A percentile compares a stretch with the other conserved stretches of the same genome.
Conservation (phyloP, 2,113 vertebrate genomes). For the Catharus fuscescens region DNA sequence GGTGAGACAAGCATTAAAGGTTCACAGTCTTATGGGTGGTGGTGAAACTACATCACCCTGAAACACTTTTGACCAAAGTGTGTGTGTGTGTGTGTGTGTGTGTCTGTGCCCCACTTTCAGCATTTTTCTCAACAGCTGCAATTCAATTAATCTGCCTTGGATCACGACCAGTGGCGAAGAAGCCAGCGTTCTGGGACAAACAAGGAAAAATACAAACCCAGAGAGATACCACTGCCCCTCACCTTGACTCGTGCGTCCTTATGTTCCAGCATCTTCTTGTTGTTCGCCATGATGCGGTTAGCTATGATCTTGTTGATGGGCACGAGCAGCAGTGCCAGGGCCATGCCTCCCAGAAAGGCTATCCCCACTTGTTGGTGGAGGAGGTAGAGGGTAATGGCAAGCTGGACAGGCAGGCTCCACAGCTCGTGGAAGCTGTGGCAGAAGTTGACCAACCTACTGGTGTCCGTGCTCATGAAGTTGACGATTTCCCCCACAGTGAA, state of each 20-base stretch:
- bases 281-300: constrained; percentile 85
- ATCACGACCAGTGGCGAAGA: background rate
- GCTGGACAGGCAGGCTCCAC: constrained; percentile 90
- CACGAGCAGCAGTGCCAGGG: constrained; percentile 86
- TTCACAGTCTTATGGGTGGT: background rate
- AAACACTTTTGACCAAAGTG: background rate
- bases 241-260: constrained; percentile 95
- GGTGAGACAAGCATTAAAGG: background rate
- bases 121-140: background rate
- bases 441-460: constrained; percentile 87
- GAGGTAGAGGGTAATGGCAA: constrained; percentile 89
- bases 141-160: background rate
- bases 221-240: background rate
- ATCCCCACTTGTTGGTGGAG: constrained; percentile 91
- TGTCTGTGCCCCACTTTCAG: background rate
- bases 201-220: background rate
- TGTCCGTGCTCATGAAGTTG: constrained; percentile 93
- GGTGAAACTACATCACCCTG: background rate
- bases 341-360: constrained; percentile 88
- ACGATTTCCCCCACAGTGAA: constrained; percentile 86
- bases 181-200: background rate
- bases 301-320: constrained; percentile 93
- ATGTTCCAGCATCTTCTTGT: constrained; percentile 83
- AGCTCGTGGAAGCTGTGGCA: constrained; percentile 90
- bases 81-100: too few relatives aligned